Conservation (phyloP, 2,113 vertebrate species). For the Macquaria ambigua region DNA sequence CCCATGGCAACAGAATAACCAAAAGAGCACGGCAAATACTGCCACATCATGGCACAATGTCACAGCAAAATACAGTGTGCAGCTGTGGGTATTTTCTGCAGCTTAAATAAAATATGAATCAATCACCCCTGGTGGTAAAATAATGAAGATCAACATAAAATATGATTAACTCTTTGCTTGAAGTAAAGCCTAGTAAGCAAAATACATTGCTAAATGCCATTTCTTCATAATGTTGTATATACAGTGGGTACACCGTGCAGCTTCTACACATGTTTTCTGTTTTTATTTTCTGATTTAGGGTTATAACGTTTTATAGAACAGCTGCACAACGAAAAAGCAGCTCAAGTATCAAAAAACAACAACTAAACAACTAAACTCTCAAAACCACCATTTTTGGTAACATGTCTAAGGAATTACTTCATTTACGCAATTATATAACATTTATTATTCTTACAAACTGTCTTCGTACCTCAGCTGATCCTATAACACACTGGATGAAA, state of each 20-base stretch:
- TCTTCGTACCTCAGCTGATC: background rate
- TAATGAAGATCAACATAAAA: background rate
- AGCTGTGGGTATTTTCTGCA: background rate
- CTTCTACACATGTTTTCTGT: too few relatives aligned
- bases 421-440: background rate
- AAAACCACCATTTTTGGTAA: background rate
- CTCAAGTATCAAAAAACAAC: background rate
- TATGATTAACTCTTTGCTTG: background rate
- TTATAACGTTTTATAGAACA: background rate
- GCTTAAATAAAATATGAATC: background rate
- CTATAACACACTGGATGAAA: background rate
- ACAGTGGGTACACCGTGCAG: background rate
- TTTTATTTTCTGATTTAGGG: background rate
- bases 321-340: background rate
- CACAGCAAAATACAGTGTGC: background rate
- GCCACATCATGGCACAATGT: background rate
- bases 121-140: background rate
- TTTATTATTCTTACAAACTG: background rate
- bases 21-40: background rate
- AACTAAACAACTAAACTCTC: background rate
- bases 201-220: background rate
- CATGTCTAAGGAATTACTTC: background rate
- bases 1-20: conserved; percentile 21
- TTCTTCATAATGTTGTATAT: background rate
- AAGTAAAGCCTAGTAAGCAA: background rate